Evolutionary conservation across 2,113 vertebrate species (phyloP).

Genomic region (Camelus bactrianus): DNA sequence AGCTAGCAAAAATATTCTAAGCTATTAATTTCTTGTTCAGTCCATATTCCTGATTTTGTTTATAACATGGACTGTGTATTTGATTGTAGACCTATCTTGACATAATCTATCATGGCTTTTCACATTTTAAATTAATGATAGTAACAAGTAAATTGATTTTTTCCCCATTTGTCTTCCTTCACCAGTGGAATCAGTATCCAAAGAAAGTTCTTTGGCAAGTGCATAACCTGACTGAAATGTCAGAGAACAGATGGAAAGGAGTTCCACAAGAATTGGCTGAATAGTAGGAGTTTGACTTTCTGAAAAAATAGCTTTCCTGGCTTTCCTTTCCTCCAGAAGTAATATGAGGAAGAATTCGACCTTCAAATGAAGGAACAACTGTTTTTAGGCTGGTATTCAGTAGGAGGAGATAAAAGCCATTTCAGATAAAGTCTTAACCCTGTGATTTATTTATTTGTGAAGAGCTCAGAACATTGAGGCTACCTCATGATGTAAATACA

Average conservation of each 20-base stretch:
- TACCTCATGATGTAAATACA: slow-evolving; percentile 46
- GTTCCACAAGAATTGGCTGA: slow-evolving; percentile 52
- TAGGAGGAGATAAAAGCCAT: neutral
- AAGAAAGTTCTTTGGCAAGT: slow-evolving; percentile 69
- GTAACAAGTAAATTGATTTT: slow-evolving; percentile 51
- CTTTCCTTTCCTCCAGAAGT: slow-evolving; percentile 52
- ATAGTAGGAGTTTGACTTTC: slow-evolving; percentile 61
- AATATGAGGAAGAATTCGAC: slow-evolving; percentile 39
- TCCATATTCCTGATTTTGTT: slow-evolving; percentile 37
- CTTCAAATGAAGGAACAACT: slow-evolving; percentile 41
- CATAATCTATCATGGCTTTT: neutral
- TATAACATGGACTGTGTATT: slow-evolving; percentile 27
- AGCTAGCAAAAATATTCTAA: slow-evolving; percentile 8
- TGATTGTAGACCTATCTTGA: slow-evolving; percentile 29
- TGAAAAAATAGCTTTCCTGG: slow-evolving; percentile 50
- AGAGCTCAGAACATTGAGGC: slow-evolving; percentile 30
- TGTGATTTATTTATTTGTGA: slow-evolving; percentile 54
- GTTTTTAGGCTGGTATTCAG: slow-evolving; percentile 49
- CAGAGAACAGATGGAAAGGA: slow-evolving; percentile 71
- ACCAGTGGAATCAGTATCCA: slow-evolving; percentile 51
- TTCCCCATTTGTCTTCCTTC: slow-evolving; percentile 50
- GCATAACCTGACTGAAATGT: slow-evolving; percentile 69
- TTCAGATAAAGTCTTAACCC: slow-evolving; percentile 47
- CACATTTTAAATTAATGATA: slow-evolving; percentile 59
- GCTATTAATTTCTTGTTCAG: slow-evolving; percentile 21